Percentiles rank a stretch among this genome's conserved stretches.
These are phyloP conservation scores for Choreutis nemorana DNA, from an alignment of 2,888 invertebrate species.

Conservation along the genomic window DNA sequence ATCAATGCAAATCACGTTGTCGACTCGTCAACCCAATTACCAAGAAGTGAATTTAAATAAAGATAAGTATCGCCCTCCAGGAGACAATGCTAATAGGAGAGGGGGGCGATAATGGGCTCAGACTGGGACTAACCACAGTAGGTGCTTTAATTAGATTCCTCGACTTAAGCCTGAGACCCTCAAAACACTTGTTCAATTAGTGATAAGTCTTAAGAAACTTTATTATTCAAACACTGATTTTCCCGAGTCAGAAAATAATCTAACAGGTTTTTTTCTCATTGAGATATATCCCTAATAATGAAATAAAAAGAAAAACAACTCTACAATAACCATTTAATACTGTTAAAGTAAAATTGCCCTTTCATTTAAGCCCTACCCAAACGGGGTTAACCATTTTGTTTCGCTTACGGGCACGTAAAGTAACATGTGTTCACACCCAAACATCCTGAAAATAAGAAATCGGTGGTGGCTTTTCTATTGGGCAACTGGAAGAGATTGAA, in stretches of 20 bases:
- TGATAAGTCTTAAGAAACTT: conserved; percentile 49
- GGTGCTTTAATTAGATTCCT: conserved; percentile 63
- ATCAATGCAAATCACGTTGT: conserved; percentile 68
- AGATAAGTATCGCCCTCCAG: conserved; percentile 66
- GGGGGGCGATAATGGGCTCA: conserved; percentile 61
- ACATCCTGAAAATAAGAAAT: too few relatives aligned
- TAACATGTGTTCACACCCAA: too few relatives aligned
- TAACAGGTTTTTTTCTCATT: too few relatives aligned
- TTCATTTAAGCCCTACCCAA: too few relatives aligned
- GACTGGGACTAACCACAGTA: conserved; percentile 43
- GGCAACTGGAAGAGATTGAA: conserved; percentile 23
- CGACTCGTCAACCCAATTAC: conserved; percentile 68
- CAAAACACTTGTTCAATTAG: conserved; percentile 63
- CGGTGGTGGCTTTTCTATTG: conserved; percentile 10
- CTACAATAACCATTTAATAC: too few relatives aligned
- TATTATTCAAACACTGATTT: conserved; percentile 30
- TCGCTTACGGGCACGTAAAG: too few relatives aligned
- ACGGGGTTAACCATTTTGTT: too few relatives aligned
- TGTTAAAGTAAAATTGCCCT: too few relatives aligned
- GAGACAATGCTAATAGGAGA: conserved; percentile 65
- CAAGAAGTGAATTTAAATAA: conserved; percentile 68
- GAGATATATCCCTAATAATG: too few relatives aligned
- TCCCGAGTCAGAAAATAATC: too few relatives aligned
- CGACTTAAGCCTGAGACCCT: conserved; percentile 54
- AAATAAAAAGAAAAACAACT: too few relatives aligned